These are phyloP conservation scores for Dromius quadrimaculatus DNA, from an alignment of 2,888 invertebrate genomes.

Conservation along the genomic window DNA sequence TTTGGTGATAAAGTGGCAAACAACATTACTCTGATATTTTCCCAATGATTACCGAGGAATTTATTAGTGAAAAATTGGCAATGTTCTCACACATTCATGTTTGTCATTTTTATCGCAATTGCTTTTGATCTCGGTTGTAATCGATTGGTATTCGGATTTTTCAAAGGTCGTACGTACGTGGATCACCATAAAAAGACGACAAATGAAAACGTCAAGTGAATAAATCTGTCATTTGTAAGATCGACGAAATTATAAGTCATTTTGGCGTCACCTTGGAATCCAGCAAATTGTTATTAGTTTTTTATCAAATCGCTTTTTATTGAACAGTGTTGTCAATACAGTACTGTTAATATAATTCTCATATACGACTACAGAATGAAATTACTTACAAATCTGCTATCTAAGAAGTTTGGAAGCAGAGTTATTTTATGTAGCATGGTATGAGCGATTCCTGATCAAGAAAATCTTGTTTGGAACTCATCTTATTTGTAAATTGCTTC, in stretches of 20 bases:
- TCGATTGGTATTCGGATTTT: constrained; percentile 31
- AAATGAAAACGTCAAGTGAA: constrained; percentile 48
- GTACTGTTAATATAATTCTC: no score
- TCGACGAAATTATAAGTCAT: constrained; percentile 47
- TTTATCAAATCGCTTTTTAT: constrained; percentile 21
- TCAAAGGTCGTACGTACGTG: constrained; percentile 6
- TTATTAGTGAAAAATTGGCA: constrained; percentile 27
- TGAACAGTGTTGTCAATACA: constrained; percentile 18
- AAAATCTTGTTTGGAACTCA: no score
- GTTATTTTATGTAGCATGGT: no score
- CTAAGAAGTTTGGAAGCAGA: no score
- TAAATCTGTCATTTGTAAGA: constrained; percentile 47
- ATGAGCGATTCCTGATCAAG: no score
- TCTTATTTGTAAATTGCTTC: no score
- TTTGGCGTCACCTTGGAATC: constrained; percentile 44
- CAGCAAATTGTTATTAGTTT: constrained; percentile 43
- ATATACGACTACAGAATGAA: no score
- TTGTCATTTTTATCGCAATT: constrained; percentile 22
- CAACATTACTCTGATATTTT: constrained; percentile 5
- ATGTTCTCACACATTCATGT: constrained; percentile 29
- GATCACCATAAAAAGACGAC: constrained; percentile 40
- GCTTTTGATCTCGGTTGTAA: constrained; percentile 24
- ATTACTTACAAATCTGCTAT: no score
- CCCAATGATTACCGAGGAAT: constrained; percentile 23
- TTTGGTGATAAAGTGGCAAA: neutral